A percentile compares a stretch with the other conserved stretches of the same genome.
phyloP scores from a whole-genome alignment of 2,113 vertebrate genomes.

The Nematolebias whitei region DNA sequence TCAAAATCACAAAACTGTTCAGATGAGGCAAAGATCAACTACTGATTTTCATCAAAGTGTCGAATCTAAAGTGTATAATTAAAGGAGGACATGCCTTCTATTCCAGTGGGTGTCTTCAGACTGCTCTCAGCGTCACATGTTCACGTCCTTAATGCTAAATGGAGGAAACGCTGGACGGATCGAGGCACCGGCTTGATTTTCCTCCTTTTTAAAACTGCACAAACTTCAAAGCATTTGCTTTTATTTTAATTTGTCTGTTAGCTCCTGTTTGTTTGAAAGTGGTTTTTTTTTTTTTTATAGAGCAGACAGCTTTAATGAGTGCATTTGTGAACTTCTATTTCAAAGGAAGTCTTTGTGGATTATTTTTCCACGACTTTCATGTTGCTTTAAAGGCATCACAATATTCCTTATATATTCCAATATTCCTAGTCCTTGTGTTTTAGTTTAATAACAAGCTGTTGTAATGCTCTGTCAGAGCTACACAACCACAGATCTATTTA shows the following conservation, averaged over 20 bases:
- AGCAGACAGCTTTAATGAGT: background rate
- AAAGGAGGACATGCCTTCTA: background rate
- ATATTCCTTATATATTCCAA: slow-evolving; percentile 1
- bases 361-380: background rate
- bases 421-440: background rate
- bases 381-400: slow-evolving; percentile 3
- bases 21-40: background rate
- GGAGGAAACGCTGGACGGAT: background rate
- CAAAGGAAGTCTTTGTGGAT: background rate
- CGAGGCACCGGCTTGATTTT: background rate
- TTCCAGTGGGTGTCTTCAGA: background rate
- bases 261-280: background rate
- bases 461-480: no score
- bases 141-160: background rate
- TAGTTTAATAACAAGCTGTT: slow-evolving; percentile 8
- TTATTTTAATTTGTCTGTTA: background rate
- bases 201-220: no score
- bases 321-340: background rate
- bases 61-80: background rate
- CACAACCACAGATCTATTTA: background rate
- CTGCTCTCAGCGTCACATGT: background rate
- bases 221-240: background rate
- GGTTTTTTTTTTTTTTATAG: background rate
- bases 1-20: background rate
- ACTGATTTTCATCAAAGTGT: background rate